phyloP scores from a whole-genome alignment of 2,888 invertebrate species.

The Eretmocerus hayati region DNA sequence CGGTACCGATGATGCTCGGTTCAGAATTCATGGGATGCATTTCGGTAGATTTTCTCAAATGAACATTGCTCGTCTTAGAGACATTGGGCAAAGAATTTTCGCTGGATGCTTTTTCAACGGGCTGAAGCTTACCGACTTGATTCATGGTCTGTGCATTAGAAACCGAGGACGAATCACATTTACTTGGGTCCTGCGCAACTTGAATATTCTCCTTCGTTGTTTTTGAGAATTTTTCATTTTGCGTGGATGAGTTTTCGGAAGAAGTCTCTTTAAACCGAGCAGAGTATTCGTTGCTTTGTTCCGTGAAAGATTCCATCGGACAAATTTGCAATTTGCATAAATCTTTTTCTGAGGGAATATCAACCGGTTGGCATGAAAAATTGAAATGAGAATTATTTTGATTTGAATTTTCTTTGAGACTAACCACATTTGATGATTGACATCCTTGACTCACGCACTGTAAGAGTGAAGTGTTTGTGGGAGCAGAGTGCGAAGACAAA shows the following conservation, averaged over 20 bases:
- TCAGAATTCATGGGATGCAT: too few species aligned
- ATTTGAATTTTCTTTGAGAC: slow-evolving; percentile 13
- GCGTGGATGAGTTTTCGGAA: slow-evolving; percentile 3
- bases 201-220: slow-evolving; percentile 19
- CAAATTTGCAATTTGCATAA: slow-evolving; percentile 24
- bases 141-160: too few species aligned
- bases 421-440: slow-evolving; percentile 18
- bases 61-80: too few species aligned
- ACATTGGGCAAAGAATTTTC: too few species aligned
- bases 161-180: too few species aligned
- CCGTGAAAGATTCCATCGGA: slow-evolving; percentile 23
- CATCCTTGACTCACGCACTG: slow-evolving; percentile 21
- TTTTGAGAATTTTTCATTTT: slow-evolving; percentile 7
- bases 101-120: too few species aligned
- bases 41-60: too few species aligned
- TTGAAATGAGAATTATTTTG: slow-evolving; percentile 14
- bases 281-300: slow-evolving; percentile 23
- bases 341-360: slow-evolving; percentile 17
- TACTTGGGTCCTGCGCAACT: too few species aligned
- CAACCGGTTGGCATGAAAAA: slow-evolving; percentile 11
- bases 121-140: too few species aligned
- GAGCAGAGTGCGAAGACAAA: too few species aligned
- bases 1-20: too few species aligned
- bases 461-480: too few species aligned
- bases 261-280: slow-evolving; percentile 14